These are phyloP conservation scores for Caenorhabditis parvicauda DNA, from an alignment of 2,888 invertebrate species.

Conservation along the genomic window DNA sequence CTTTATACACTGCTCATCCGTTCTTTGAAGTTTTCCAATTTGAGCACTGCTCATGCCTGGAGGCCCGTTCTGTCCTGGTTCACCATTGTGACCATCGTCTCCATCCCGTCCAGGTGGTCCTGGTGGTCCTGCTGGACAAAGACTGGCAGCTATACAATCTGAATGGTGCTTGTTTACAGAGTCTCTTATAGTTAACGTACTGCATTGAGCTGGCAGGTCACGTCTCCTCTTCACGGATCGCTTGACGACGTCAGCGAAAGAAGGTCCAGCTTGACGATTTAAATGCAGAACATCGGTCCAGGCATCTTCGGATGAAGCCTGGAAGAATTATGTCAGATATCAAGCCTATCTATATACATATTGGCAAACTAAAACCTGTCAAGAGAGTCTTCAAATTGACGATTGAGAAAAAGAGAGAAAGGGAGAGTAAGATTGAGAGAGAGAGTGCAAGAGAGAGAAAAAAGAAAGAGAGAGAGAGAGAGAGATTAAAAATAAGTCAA, in stretches of 20 bases:
- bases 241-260: constrained; percentile 5
- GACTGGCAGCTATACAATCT: constrained; percentile 24
- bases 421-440: no score
- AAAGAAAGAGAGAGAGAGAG: no score
- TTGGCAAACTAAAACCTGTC: no score
- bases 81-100: constrained; percentile 31
- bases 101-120: constrained; percentile 40
- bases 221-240: constrained; percentile 10
- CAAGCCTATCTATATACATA: no score
- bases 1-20: constrained; percentile 30
- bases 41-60: constrained; percentile 28
- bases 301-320: constrained; percentile 25
- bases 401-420: no score
- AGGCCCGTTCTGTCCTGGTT: constrained; percentile 24
- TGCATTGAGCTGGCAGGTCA: constrained; percentile 29
- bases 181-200: background rate
- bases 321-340: background rate
- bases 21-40: constrained; percentile 14
- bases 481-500: background rate
- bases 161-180: no score
- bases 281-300: constrained; percentile 28
- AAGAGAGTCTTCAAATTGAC: no score
- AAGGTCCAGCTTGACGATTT: constrained; percentile 9
- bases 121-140: constrained; percentile 42
- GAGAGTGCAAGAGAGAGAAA: no score